Conservation (phyloP, 2,797 vertebrate species). For the Caiman crocodilus region DNA sequence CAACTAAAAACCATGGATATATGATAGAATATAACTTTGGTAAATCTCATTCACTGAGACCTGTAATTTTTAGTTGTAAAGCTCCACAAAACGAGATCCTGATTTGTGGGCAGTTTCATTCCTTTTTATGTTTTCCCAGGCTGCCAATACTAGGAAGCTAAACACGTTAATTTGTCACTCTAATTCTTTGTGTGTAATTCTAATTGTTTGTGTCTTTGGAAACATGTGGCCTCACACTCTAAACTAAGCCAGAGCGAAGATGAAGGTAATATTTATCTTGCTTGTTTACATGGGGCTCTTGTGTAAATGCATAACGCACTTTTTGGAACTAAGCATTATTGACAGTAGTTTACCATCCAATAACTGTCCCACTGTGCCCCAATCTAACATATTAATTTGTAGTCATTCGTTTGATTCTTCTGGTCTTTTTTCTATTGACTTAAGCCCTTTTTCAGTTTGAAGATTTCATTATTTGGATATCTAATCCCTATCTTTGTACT, state of each 20-base stretch:
- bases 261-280: background rate
- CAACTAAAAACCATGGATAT: background rate
- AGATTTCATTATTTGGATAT: background rate
- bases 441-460: background rate
- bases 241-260: background rate
- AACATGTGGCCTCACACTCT: background rate
- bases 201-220: background rate
- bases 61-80: background rate
- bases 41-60: background rate
- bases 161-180: background rate
- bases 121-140: background rate
- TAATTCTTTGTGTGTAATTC: too few species aligned
- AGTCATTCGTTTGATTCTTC: background rate
- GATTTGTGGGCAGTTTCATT: background rate
- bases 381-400: background rate
- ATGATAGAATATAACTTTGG: background rate
- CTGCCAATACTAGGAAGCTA: background rate
- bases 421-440: background rate
- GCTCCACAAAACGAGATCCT: background rate
- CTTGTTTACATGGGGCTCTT: background rate
- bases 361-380: background rate
- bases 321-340: background rate
- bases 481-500: background rate
- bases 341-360: background rate
- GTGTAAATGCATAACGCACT: background rate